Conservation (phyloP, 2,113 vertebrate genomes). For the Nothoprocta perdicaria region DNA sequence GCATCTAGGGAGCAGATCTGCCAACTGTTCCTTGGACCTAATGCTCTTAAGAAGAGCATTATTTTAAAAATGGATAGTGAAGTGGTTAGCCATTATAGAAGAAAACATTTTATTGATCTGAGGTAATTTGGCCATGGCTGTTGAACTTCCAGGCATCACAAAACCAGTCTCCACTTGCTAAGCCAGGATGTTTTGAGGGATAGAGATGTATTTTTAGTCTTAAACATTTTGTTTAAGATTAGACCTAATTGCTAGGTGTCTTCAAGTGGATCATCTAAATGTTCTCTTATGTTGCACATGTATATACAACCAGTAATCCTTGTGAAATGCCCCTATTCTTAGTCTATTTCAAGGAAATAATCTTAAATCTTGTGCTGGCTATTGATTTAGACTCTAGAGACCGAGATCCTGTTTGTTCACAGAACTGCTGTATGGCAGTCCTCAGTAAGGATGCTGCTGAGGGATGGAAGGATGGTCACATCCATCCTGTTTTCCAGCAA, state of each 20-base stretch:
- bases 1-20: conserved; percentile 19
- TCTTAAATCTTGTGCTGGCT: neutral
- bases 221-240: neutral
- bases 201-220: neutral
- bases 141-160: neutral
- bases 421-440: neutral
- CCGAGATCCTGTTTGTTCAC: conserved; percentile 12
- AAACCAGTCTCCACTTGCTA: neutral
- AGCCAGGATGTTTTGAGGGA: neutral
- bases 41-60: neutral
- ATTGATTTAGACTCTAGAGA: neutral
- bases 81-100: neutral
- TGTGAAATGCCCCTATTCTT: conserved; percentile 4
- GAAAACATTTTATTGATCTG: neutral
- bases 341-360: neutral
- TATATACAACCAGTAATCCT: neutral
- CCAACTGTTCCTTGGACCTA: neutral
- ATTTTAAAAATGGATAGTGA: neutral
- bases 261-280: neutral
- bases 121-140: neutral
- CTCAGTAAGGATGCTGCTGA: neutral
- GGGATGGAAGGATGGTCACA: neutral
- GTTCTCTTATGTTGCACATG: neutral
- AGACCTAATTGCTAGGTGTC: neutral
- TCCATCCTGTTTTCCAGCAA: neutral